phyloP scores from a whole-genome alignment of 1,140 invertebrate genomes.

The Cardiocondyla obscurior region DNA sequence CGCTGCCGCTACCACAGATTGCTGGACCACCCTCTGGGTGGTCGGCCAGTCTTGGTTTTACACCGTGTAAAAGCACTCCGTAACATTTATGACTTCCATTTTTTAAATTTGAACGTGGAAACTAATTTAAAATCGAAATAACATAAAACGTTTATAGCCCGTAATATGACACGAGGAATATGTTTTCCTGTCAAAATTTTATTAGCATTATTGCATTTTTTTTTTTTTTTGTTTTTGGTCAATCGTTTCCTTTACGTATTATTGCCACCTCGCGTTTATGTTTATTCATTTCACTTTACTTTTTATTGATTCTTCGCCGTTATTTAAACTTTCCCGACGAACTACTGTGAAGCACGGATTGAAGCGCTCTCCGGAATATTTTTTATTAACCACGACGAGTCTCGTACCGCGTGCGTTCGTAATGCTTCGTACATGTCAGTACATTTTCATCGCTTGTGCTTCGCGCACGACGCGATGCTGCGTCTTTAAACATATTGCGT shows the following conservation, averaged over 20 bases:
- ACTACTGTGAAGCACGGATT: neutral
- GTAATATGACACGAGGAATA: neutral
- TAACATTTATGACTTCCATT: slow-evolving; percentile 8
- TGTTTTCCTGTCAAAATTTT: neutral
- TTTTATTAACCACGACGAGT: slow-evolving; percentile 25
- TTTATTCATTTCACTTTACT: neutral
- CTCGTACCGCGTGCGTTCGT: slow-evolving; percentile 14
- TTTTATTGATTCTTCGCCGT: neutral
- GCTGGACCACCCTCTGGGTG: slow-evolving; percentile 24
- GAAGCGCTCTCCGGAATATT: neutral
- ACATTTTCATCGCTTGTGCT: slow-evolving; percentile 18
- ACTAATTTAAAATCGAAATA: neutral
- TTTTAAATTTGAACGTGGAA: neutral
- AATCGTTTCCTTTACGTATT: neutral
- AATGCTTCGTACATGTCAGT: slow-evolving; percentile 1
- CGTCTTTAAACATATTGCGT: slow-evolving; percentile 38
- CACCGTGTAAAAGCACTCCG: slow-evolving; percentile 9
- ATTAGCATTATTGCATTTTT: neutral
- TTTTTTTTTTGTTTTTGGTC: neutral
- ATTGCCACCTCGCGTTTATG: neutral
- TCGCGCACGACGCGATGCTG: slow-evolving; percentile 12
- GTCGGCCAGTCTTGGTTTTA: slow-evolving; percentile 15
- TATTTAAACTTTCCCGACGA: neutral
- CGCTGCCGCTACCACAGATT: neutral
- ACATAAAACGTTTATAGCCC: neutral